A percentile compares a stretch with the other conserved stretches of the same genome.
These are phyloP conservation scores for Sphaerolaimus hirsutus DNA, from an alignment of 2,888 invertebrate genomes.

Conservation along the genomic window DNA sequence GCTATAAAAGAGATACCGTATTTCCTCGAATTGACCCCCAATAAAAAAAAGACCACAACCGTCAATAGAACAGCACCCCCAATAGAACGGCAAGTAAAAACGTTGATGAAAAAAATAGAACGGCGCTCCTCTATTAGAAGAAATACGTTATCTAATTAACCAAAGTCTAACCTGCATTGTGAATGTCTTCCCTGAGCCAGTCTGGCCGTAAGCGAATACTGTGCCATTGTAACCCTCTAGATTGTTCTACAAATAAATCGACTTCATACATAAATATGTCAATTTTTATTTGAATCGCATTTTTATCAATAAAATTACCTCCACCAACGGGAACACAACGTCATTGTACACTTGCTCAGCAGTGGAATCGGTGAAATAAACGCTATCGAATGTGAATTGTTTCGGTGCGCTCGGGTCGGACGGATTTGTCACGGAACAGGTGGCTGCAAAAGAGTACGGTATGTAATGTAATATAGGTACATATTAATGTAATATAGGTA, in stretches of 20 bases:
- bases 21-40: no score
- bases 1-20: slow-evolving; percentile 7
- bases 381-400: slow-evolving; percentile 57
- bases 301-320: slow-evolving; percentile 34
- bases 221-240: slow-evolving; percentile 75
- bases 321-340: slow-evolving; percentile 54
- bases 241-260: slow-evolving; percentile 47
- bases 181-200: slow-evolving; percentile 68
- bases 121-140: no score
- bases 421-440: not conserved
- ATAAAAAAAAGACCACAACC: no score
- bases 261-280: no score
- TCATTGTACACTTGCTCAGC: slow-evolving; percentile 67
- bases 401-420: slow-evolving; percentile 33
- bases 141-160: no score
- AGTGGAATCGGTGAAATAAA: slow-evolving; percentile 48
- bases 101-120: no score
- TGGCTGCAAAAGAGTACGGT: no score
- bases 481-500: no score
- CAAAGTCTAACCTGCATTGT: slow-evolving; percentile 48
- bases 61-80: no score
- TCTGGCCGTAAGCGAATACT: slow-evolving; percentile 75
- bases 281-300: not conserved
- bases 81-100: no score
- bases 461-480: no score